These are phyloP conservation scores for Syngnathus typhle DNA, from an alignment of 2,113 vertebrate genomes.

Conservation along the genomic window DNA sequence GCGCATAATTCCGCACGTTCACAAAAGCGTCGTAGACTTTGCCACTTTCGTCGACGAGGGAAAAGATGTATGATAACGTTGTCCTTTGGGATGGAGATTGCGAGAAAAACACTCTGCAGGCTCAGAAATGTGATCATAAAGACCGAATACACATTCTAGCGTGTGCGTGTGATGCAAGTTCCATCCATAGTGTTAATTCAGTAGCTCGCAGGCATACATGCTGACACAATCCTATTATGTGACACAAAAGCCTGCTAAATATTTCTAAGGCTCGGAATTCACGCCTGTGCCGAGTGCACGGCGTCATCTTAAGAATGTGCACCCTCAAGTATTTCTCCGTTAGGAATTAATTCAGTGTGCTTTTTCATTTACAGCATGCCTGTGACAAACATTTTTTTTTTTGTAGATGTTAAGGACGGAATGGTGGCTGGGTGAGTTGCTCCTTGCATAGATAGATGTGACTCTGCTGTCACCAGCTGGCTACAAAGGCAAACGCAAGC, in stretches of 20 bases:
- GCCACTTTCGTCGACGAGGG: conserved; percentile 34
- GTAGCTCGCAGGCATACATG: conserved; percentile 7
- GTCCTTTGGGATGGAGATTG: conserved; percentile 27
- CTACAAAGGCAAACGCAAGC: background rate
- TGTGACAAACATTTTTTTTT: conserved; percentile 4
- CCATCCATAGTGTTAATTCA: conserved; percentile 10
- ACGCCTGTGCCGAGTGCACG: conserved; percentile 15
- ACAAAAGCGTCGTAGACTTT: conserved; percentile 36
- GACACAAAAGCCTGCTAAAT: conserved; percentile 28
- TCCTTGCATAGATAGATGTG: background rate
- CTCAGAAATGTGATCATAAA: conserved; percentile 36
- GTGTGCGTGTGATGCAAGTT: conserved; percentile 14
- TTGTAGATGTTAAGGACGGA: conserved; percentile 5
- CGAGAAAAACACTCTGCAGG: conserved; percentile 35
- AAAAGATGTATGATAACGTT: conserved; percentile 48
- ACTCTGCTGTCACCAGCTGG: conserved; percentile 58
- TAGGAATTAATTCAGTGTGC: background rate
- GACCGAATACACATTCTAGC: conserved; percentile 23
- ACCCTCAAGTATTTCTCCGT: conserved; percentile 21
- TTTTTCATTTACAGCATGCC: conserved; percentile 5
- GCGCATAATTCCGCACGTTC: conserved; percentile 41
- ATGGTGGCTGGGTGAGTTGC: conserved; percentile 2
- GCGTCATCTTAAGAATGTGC: conserved; percentile 5
- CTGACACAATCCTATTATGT: conserved; percentile 25
- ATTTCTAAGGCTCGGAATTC: conserved; percentile 21